Conservation (phyloP, 2,113 vertebrate species). For the Aspidoscelis tigris region DNA sequence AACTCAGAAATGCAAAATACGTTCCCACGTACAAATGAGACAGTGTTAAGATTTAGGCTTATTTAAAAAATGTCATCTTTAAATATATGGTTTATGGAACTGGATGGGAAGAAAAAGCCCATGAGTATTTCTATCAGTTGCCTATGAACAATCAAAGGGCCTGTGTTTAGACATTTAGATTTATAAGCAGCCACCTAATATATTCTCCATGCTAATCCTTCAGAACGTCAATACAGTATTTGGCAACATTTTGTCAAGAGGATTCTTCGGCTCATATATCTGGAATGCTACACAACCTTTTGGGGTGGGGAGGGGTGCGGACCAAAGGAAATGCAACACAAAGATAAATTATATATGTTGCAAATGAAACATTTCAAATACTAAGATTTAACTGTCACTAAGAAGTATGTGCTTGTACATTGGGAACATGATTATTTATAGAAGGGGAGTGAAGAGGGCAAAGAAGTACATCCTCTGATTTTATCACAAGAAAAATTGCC, state of each 20-base stretch:
- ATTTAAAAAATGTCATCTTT: slow-evolving; percentile 65
- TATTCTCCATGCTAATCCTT: slow-evolving; percentile 36
- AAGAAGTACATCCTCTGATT: slow-evolving; percentile 15
- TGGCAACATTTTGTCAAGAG: slow-evolving; percentile 63
- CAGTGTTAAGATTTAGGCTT: slow-evolving; percentile 62
- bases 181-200: slow-evolving; percentile 69
- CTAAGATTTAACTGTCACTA: slow-evolving; percentile 50
- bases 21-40: slow-evolving; percentile 51
- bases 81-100: slow-evolving; percentile 25
- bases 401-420: slow-evolving; percentile 49
- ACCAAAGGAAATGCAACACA: neutral
- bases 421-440: slow-evolving; percentile 52
- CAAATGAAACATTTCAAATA: slow-evolving; percentile 52
- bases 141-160: slow-evolving; percentile 66
- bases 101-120: slow-evolving; percentile 31
- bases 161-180: slow-evolving; percentile 68
- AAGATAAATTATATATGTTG: slow-evolving; percentile 56
- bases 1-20: slow-evolving; percentile 27
- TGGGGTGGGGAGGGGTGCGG: neutral
- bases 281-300: slow-evolving; percentile 51
- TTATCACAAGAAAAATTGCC: slow-evolving; percentile 35
- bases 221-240: slow-evolving; percentile 70
- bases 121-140: slow-evolving; percentile 53
- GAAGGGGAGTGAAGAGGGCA: slow-evolving; percentile 15
- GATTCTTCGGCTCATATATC: slow-evolving; percentile 51